Conservation (phyloP, 2,113 vertebrate species). For the Gallinago jamesoni region DNA sequence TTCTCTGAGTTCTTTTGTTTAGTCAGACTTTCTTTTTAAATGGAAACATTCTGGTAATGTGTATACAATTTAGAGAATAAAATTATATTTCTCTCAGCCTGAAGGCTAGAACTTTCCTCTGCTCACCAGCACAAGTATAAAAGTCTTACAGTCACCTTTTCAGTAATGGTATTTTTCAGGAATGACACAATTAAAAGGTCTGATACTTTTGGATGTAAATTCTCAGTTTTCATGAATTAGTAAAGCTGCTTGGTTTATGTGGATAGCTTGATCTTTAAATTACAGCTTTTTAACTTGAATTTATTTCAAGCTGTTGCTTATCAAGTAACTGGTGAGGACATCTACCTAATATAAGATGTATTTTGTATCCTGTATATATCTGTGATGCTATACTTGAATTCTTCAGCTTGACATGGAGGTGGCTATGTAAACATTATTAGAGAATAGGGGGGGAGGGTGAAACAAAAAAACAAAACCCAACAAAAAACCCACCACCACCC, state of each 20-base stretch:
- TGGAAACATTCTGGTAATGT: neutral
- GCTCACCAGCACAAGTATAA: neutral
- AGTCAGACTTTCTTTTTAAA: neutral
- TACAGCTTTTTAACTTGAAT: neutral
- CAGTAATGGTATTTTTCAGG: neutral
- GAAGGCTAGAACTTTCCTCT: neutral
- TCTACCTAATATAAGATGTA: neutral
- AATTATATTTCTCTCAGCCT: neutral
- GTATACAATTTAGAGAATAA: neutral
- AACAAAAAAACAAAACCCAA: neutral
- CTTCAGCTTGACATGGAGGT: neutral
- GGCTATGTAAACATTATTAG: neutral
- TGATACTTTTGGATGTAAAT: neutral
- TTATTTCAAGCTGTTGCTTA: neutral
- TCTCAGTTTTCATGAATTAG: neutral
- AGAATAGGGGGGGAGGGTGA: neutral
- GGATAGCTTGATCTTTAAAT: neutral
- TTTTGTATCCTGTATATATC: neutral
- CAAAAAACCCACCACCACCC: rapidly evolving
- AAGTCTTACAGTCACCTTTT: neutral
- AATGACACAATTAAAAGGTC: neutral
- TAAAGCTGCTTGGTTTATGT: neutral
- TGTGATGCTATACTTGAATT: neutral
- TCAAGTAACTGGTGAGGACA: neutral
- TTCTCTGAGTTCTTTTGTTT: neutral